These are phyloP conservation scores for Nematolebias whitei DNA, from an alignment of 2,113 vertebrate genomes.

Conservation along the genomic window DNA sequence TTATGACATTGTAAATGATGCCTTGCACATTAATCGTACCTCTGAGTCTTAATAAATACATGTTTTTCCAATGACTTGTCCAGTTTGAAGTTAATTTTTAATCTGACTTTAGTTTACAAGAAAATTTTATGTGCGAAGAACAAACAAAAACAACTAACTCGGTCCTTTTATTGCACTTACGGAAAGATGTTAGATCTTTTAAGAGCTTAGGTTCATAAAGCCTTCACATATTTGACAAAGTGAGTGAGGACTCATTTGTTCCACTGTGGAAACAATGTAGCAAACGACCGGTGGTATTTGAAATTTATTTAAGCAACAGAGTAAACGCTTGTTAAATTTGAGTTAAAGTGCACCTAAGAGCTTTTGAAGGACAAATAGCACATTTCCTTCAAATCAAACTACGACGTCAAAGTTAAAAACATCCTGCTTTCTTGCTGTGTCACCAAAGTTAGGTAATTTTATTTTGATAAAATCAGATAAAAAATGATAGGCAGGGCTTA, in stretches of 20 bases:
- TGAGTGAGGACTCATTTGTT: background rate
- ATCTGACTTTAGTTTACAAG: no score
- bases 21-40: slow-evolving; percentile 18
- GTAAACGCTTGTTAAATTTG: background rate
- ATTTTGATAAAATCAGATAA: no score
- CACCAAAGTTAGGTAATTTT: no score
- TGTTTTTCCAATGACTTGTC: background rate
- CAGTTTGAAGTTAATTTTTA: background rate
- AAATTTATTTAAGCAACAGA: background rate
- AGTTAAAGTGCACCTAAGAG: background rate
- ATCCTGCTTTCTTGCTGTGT: no score
- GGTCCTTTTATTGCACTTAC: background rate
- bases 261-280: background rate
- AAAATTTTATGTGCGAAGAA: no score
- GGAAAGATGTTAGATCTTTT: background rate
- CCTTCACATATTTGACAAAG: no score
- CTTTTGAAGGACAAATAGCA: no score
- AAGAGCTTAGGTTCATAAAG: background rate
- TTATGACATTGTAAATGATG: background rate
- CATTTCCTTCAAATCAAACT: no score
- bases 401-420: no score
- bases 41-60: slow-evolving; percentile 20
- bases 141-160: no score
- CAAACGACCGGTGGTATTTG: background rate
- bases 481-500: background rate